phyloP scores from a whole-genome alignment of 2,888 invertebrate genomes.

The Meta bourneti region DNA sequence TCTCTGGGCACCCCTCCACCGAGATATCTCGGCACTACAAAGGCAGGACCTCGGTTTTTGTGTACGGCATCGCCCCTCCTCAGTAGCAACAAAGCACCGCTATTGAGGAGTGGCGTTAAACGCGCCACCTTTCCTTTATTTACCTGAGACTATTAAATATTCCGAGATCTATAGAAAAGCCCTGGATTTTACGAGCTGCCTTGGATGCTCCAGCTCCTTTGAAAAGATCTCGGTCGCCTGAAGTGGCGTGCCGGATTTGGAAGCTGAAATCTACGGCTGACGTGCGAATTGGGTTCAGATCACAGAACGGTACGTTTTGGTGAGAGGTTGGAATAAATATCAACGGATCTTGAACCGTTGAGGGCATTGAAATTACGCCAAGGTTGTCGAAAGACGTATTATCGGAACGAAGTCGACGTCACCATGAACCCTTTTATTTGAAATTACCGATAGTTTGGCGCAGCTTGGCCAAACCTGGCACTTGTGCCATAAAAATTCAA shows the following conservation, averaged over 20 bases:
- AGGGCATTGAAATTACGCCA: too few species aligned
- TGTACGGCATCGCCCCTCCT: not conserved
- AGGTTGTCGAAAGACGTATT: not conserved
- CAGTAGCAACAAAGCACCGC: not conserved
- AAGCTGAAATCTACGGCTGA: too few species aligned
- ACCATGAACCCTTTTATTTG: too few species aligned
- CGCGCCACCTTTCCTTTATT: not conserved
- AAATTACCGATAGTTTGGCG: too few species aligned
- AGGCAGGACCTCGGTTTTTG: not conserved
- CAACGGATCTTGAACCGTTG: too few species aligned
- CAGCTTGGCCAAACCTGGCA: too few species aligned
- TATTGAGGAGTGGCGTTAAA: not conserved
- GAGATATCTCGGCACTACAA: too few species aligned
- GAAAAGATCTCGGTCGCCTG: not conserved
- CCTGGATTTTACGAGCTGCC: constrained; percentile 20
- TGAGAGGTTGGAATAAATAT: too few species aligned
- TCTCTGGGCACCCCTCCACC: not conserved
- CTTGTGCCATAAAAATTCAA: too few species aligned
- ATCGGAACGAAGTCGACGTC: too few species aligned
- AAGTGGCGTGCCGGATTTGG: not conserved
- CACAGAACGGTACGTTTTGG: too few species aligned
- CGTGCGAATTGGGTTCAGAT: too few species aligned
- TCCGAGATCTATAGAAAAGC: not conserved
- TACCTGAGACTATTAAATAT: not conserved
- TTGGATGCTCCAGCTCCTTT: constrained; percentile 7